These are phyloP conservation scores for Tridacna crocea DNA, from an alignment of 2,888 invertebrate genomes.

Conservation along the genomic window DNA sequence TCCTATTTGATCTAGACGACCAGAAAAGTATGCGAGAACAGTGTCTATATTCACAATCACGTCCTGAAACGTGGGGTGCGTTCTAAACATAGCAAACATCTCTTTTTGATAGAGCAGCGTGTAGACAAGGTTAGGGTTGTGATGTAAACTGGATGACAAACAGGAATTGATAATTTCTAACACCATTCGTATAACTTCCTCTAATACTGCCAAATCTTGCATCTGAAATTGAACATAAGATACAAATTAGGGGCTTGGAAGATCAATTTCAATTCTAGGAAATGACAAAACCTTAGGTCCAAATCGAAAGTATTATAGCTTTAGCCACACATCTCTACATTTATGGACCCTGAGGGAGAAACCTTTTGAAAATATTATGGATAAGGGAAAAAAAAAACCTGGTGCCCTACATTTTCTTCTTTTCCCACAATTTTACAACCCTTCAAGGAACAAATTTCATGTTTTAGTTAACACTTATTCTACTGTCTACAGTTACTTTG, in stretches of 20 bases:
- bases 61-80: conserved; percentile 94
- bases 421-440: too few relatives aligned
- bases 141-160: conserved; percentile 92
- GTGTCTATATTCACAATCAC: conserved; percentile 97
- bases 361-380: too few relatives aligned
- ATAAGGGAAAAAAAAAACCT: too few relatives aligned
- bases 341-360: too few relatives aligned
- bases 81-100: conserved; percentile 91
- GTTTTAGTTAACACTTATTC: too few relatives aligned
- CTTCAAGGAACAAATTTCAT: too few relatives aligned
- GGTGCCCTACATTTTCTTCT: too few relatives aligned
- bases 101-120: conserved; percentile 95
- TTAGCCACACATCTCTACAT: too few relatives aligned
- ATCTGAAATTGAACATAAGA: conserved; percentile 86
- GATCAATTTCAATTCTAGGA: too few relatives aligned
- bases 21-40: conserved; percentile 91
- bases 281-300: too few relatives aligned
- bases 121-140: conserved; percentile 97
- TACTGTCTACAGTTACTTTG: too few relatives aligned
- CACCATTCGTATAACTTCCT: conserved; percentile 98
- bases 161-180: conserved; percentile 98
- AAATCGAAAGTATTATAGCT: too few relatives aligned
- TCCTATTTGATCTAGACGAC: conserved; percentile 86
- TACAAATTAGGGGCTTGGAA: neutral
- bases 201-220: conserved; percentile 91